Evolutionary conservation across 2,113 vertebrate species (phyloP).

Genomic region (Myrmecophaga tridactyla): DNA sequence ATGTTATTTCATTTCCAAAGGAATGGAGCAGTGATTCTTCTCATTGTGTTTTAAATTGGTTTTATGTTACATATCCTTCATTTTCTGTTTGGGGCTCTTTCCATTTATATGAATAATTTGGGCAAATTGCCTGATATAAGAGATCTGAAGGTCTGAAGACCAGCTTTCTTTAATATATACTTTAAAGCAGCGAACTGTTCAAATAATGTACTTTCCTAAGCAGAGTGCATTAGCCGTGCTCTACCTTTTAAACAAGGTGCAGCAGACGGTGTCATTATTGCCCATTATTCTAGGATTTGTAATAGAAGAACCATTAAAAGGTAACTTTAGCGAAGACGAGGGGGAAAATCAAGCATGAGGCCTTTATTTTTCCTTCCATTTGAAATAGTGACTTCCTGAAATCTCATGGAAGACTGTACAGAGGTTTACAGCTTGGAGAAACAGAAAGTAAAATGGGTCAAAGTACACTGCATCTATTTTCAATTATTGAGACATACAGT

Average conservation of each 20-base stretch:
- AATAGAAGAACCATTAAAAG: slow-evolving; percentile 57
- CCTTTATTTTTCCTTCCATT: slow-evolving; percentile 13
- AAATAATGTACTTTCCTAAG: not conserved
- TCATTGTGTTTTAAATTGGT: slow-evolving; percentile 2
- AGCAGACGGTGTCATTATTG: not conserved
- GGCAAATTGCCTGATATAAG: not conserved
- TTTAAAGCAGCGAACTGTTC: not conserved
- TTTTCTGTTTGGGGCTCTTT: not conserved
- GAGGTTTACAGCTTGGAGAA: slow-evolving; percentile 64
- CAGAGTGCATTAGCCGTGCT: not conserved
- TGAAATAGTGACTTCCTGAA: slow-evolving; percentile 61
- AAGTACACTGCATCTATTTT: slow-evolving; percentile 63
- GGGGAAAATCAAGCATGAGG: slow-evolving; percentile 41
- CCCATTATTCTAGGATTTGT: not conserved
- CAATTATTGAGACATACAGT: slow-evolving; percentile 60
- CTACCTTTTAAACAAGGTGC: slow-evolving; percentile 45
- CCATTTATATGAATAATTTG: not conserved
- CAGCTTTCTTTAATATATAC: not conserved
- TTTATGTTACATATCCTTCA: not conserved
- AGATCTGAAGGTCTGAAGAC: not conserved
- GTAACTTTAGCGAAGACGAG: slow-evolving; percentile 40
- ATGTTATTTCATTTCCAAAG: slow-evolving; percentile 29
- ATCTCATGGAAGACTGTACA: slow-evolving; percentile 52
- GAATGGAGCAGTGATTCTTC: not conserved
- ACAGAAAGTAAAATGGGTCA: slow-evolving; percentile 64